phyloP scores from a whole-genome alignment of 2,888 invertebrate genomes.

The Spisula solida region DNA sequence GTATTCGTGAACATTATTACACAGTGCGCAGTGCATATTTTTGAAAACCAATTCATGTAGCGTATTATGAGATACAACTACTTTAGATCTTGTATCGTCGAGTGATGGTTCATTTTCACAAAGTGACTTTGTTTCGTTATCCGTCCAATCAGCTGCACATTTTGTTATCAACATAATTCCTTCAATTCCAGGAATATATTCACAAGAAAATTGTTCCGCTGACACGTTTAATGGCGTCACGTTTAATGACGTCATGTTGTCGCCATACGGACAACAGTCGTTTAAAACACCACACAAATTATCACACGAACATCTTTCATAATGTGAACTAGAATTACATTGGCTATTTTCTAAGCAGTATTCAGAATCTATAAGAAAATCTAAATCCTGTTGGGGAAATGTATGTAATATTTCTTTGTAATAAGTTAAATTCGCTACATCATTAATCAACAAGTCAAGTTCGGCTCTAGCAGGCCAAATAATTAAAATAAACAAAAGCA shows the following conservation, averaged over 20 bases:
- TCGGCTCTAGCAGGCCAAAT: background rate
- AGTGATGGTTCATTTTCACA: slow-evolving; percentile 31
- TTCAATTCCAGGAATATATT: background rate
- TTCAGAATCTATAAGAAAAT: background rate
- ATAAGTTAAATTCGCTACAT: background rate
- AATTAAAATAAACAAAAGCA: background rate
- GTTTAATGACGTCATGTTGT: background rate
- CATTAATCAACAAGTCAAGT: background rate
- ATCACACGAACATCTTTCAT: slow-evolving; percentile 9
- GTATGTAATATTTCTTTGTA: background rate
- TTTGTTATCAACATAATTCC: slow-evolving; percentile 33
- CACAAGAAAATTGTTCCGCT: background rate
- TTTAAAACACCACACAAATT: slow-evolving; percentile 6
- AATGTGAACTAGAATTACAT: background rate
- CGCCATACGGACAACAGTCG: background rate
- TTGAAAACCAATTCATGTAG: slow-evolving; percentile 53
- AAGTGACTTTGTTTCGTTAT: slow-evolving; percentile 1
- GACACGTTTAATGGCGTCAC: background rate
- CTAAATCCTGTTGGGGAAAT: background rate
- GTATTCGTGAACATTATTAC: slow-evolving; percentile 61
- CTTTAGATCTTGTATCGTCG: background rate
- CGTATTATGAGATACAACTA: background rate
- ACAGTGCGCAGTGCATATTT: slow-evolving; percentile 74
- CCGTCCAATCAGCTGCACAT: slow-evolving; percentile 37
- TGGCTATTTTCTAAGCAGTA: background rate